Evolutionary conservation across 1,140 invertebrate species (phyloP).

Genomic region (Cylas formicarius): DNA sequence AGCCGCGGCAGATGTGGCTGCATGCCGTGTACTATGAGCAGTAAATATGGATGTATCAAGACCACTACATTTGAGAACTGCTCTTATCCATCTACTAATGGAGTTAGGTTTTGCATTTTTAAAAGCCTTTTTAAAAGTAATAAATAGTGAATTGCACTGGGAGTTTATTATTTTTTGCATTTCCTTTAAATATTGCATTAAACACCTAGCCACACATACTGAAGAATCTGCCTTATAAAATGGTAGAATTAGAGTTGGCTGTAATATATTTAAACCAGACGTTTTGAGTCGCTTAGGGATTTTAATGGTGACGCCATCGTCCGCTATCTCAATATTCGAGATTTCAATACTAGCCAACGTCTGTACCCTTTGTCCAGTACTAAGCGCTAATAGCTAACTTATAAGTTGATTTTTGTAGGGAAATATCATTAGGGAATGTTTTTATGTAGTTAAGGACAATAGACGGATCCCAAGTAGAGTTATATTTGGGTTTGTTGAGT

Average conservation of each 20-base stretch:
- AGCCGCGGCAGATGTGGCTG: conserved; percentile 16
- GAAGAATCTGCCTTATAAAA: conserved; percentile 9
- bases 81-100: background rate
- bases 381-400: conserved; percentile 7
- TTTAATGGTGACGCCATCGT: conserved; percentile 8
- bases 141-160: background rate
- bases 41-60: conserved; percentile 14
- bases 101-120: background rate
- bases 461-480: conserved; percentile 8
- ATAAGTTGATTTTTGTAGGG: conserved; percentile 3
- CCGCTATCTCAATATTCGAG: background rate
- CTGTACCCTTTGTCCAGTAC: conserved; percentile 11
- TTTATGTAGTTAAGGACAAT: conserved; percentile 4
- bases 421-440: background rate
- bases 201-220: conserved; percentile 2
- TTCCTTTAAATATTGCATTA: conserved; percentile 2
- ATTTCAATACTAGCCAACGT: conserved; percentile 10
- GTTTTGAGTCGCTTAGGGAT: conserved; percentile 14
- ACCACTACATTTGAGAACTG: conserved; percentile 1
- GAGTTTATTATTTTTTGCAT: background rate
- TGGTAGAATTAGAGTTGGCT: conserved; percentile 8
- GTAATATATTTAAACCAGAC: conserved; percentile 4
- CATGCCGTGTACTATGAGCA: conserved; percentile 18
- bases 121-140: conserved; percentile 7
- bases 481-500: conserved; percentile 7